A percentile compares a stretch with the other conserved stretches of the same genome.
Evolutionary conservation across 2,797 vertebrate genomes (phyloP).

Genomic region (Carduelis carduelis): DNA sequence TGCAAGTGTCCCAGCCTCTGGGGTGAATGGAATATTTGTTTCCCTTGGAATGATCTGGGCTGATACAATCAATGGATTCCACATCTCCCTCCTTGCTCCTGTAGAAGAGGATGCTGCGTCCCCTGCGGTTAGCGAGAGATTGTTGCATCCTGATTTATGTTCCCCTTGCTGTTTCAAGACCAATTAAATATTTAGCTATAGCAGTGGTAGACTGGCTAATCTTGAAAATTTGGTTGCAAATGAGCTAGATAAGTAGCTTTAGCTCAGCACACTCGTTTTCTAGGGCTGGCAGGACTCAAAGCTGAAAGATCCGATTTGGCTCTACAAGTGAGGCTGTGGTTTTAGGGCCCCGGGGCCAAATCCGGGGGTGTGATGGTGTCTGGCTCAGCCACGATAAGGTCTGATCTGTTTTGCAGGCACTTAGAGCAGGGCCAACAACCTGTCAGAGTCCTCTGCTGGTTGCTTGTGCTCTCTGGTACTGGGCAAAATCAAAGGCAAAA

Average conservation of each 20-base stretch:
- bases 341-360: background rate
- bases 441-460: background rate
- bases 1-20: background rate
- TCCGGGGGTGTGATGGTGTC: background rate
- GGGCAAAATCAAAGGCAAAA: background rate
- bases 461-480: background rate
- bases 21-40: background rate
- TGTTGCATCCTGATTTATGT: background rate
- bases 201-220: background rate
- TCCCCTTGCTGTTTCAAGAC: background rate
- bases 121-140: background rate
- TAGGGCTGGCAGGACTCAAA: background rate
- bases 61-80: background rate
- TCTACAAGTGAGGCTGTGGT: background rate
- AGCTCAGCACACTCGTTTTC: background rate
- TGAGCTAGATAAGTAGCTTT: constrained; percentile 4
- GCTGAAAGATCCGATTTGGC: background rate
- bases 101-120: background rate
- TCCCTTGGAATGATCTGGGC: background rate
- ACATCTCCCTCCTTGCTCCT: background rate
- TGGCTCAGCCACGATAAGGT: background rate
- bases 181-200: background rate
- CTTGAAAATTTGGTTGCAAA: background rate
- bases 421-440: background rate
- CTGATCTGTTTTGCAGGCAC: background rate